Evolutionary conservation across 2,797 vertebrate genomes (phyloP).

Genomic region (Chloroceryle inda): DNA sequence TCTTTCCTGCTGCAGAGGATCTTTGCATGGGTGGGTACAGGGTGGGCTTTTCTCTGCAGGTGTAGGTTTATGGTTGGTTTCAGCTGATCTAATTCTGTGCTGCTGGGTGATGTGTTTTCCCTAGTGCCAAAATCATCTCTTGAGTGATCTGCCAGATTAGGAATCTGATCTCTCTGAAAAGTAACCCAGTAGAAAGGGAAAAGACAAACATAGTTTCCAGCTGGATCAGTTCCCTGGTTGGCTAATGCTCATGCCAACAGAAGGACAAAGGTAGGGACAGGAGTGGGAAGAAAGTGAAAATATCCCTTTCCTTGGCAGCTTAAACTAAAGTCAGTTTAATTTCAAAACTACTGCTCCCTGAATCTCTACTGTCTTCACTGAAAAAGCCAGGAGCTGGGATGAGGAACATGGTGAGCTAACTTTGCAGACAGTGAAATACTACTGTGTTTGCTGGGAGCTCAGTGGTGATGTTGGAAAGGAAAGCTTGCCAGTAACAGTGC

Average conservation of each 20-base stretch:
- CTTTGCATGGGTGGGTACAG: not conserved
- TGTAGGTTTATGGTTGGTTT: not conserved
- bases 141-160: conserved; percentile 60
- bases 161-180: conserved; percentile 67
- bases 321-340: not conserved
- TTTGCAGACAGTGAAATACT: not conserved
- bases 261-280: conserved; percentile 57
- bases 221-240: conserved; percentile 59
- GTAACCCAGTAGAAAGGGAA: conserved; percentile 60
- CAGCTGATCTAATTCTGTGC: conserved; percentile 7
- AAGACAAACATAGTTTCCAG: conserved; percentile 59
- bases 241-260: conserved; percentile 49
- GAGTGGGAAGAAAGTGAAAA: conserved; percentile 24
- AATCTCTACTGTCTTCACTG: not conserved
- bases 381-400: not conserved
- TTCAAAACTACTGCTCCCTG: not conserved
- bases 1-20: not conserved
- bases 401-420: not conserved
- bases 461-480: not conserved
- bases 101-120: conserved; percentile 28
- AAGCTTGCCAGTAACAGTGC: not conserved
- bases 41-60: not conserved
- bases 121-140: conserved; percentile 58
- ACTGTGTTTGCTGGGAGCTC: not conserved
- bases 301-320: not conserved